Percentiles rank a stretch among this genome's conserved stretches.
phyloP scores from a whole-genome alignment of 2,888 invertebrate genomes.

The Drosophila meridionalis region DNA sequence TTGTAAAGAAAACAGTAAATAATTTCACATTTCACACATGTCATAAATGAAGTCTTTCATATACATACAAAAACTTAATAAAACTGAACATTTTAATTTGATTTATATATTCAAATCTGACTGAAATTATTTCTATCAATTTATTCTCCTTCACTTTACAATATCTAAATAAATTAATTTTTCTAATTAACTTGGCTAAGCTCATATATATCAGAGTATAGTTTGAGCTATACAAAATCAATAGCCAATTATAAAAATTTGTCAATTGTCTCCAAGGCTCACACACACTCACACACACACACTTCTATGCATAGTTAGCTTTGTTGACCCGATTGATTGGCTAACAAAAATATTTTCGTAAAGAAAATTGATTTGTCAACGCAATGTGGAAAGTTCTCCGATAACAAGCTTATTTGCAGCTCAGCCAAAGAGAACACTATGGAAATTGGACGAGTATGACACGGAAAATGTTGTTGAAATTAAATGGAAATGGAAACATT shows the following conservation, averaged over 20 bases:
- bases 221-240: neutral
- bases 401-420: constrained; percentile 19
- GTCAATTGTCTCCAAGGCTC: neutral
- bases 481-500: constrained; percentile 11
- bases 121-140: neutral
- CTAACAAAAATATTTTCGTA: constrained; percentile 1
- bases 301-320: neutral
- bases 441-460: neutral
- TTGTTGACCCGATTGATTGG: constrained; percentile 14
- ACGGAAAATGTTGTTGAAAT: constrained; percentile 10
- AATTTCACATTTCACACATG: too few relatives aligned
- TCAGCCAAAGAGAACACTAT: constrained; percentile 8
- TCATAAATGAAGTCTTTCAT: too few relatives aligned
- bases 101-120: neutral
- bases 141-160: neutral
- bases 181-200: neutral
- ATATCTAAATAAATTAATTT: too few relatives aligned
- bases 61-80: too few relatives aligned
- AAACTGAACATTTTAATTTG: neutral
- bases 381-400: constrained; percentile 6
- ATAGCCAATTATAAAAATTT: constrained; percentile 2
- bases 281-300: neutral
- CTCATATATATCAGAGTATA: neutral
- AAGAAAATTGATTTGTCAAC: constrained; percentile 15
- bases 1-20: too few relatives aligned